Percentiles rank a stretch among this genome's conserved stretches.
phyloP scores from a whole-genome alignment of 1,140 invertebrate species.

The Atta cephalotes region DNA sequence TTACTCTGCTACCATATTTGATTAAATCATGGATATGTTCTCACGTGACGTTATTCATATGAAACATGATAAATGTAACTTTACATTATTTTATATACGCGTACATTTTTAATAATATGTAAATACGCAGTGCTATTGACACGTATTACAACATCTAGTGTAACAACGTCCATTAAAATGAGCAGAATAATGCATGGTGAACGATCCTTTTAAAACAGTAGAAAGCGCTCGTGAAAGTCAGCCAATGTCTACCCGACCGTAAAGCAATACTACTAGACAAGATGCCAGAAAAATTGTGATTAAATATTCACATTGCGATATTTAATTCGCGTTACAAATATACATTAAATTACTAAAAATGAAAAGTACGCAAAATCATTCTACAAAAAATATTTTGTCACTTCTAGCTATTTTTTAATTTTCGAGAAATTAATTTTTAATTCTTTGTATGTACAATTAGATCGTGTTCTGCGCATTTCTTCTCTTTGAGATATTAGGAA shows the following conservation, averaged over 20 bases:
- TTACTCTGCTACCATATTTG: slow-evolving; percentile 8
- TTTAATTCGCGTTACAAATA: background rate
- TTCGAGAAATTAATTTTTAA: background rate
- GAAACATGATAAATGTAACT: slow-evolving; percentile 27
- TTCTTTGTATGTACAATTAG: no score
- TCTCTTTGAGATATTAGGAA: no score
- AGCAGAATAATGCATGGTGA: background rate
- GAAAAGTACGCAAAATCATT: background rate
- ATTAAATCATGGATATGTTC: background rate
- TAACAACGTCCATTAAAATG: slow-evolving; percentile 37
- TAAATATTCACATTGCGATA: slow-evolving; percentile 10
- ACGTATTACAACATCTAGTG: background rate
- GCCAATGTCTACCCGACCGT: background rate
- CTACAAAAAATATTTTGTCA: background rate
- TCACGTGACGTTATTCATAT: slow-evolving; percentile 1
- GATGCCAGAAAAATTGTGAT: slow-evolving; percentile 13
- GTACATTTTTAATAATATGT: background rate
- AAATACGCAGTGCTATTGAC: background rate
- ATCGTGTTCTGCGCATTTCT: no score
- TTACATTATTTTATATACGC: background rate
- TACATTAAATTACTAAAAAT: background rate
- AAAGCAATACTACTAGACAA: slow-evolving; percentile 16
- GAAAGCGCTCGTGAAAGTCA: slow-evolving; percentile 22
- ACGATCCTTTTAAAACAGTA: slow-evolving; percentile 31
- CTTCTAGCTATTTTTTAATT: background rate